These are phyloP conservation scores for Ondatra zibethicus DNA, from an alignment of 2,113 vertebrate species.

Conservation along the genomic window DNA sequence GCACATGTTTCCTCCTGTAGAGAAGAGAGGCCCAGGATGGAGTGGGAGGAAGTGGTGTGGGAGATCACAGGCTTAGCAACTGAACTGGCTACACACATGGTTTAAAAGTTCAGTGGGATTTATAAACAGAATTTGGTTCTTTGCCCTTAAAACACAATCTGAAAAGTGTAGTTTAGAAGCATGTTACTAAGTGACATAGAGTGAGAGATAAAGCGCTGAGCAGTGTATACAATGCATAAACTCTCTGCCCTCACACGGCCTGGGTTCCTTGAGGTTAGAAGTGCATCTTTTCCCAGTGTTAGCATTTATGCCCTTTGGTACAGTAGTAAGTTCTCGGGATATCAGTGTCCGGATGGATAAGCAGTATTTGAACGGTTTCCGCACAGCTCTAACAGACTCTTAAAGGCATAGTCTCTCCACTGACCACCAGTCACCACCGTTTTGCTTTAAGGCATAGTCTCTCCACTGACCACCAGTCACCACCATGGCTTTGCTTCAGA, in stretches of 20 bases:
- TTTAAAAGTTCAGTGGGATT: not conserved
- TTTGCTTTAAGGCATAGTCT: not conserved
- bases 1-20: not conserved
- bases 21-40: too few relatives aligned
- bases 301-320: not conserved
- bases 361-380: not conserved
- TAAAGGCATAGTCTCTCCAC: not conserved
- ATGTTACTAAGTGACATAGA: not conserved
- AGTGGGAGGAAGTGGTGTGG: not conserved
- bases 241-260: too few relatives aligned
- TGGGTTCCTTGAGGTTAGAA: not conserved
- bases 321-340: not conserved
- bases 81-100: not conserved
- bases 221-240: not conserved
- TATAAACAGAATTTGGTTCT: not conserved
- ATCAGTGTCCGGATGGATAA: not conserved
- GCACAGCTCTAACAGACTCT: not conserved
- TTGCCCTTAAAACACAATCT: not conserved
- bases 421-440: not conserved
- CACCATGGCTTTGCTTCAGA: too few relatives aligned
- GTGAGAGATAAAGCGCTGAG: not conserved
- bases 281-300: not conserved
- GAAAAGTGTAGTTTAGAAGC: not conserved
- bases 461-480: too few relatives aligned
- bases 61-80: not conserved